Conservation (phyloP, 2,888 invertebrate genomes). For the Drosophila ochracea region DNA sequence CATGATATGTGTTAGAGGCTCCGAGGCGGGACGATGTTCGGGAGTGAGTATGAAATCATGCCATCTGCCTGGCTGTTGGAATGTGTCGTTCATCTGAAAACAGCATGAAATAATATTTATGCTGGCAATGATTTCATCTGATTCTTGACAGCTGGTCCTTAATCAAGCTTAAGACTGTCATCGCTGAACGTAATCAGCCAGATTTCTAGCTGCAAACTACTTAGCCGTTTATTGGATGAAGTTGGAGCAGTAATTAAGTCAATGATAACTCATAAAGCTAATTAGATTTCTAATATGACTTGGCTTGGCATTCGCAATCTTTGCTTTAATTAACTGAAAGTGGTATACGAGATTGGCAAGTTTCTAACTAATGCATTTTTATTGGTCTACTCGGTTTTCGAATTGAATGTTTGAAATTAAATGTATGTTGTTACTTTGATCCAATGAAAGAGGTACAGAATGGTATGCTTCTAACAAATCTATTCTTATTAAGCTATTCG, state of each 20-base stretch:
- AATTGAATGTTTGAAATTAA: background rate
- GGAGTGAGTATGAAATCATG: slow-evolving; percentile 87
- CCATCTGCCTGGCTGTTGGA: slow-evolving; percentile 90
- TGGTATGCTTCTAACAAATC: background rate
- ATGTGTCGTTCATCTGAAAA: slow-evolving; percentile 89
- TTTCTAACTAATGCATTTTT: background rate
- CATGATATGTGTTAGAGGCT: slow-evolving; percentile 87
- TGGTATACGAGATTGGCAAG: background rate
- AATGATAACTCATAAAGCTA: slow-evolving; percentile 1
- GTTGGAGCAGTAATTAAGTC: background rate
- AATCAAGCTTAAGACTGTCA: slow-evolving; percentile 31
- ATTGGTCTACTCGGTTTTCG: background rate
- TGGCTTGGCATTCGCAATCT: background rate
- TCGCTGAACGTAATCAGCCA: slow-evolving; percentile 10
- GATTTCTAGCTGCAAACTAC: background rate
- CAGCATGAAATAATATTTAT: slow-evolving; percentile 31
- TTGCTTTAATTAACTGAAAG: background rate
- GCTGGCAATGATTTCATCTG: slow-evolving; percentile 38
- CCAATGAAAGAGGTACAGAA: background rate
- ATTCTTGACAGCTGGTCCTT: slow-evolving; percentile 21
- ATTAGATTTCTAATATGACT: background rate
- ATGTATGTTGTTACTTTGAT: background rate
- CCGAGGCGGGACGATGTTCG: slow-evolving; percentile 84
- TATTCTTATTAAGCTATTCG: background rate
- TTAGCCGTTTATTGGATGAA: background rate